A percentile compares a stretch with the other conserved stretches of the same genome.
phyloP scores from a whole-genome alignment of 2,797 vertebrate genomes.

The Tokudaia muenninki region DNA sequence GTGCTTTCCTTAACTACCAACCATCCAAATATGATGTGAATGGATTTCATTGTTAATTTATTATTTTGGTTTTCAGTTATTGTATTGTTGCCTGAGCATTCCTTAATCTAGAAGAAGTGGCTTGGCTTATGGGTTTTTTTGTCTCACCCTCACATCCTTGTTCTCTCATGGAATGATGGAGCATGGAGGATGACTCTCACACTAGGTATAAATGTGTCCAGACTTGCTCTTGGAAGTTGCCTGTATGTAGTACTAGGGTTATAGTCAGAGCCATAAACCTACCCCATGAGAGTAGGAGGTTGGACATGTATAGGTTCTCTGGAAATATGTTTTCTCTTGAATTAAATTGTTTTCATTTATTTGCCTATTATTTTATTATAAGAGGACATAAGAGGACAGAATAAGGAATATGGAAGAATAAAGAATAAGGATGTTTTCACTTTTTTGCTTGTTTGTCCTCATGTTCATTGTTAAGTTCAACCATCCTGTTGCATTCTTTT shows the following conservation, averaged over 20 bases:
- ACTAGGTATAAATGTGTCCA: not conserved
- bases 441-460: not conserved
- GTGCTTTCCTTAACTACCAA: not conserved
- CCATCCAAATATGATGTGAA: not conserved
- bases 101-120: not conserved
- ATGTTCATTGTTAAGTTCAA: not conserved
- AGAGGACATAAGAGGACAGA: not conserved
- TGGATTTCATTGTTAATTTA: not conserved
- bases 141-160: not conserved
- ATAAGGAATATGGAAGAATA: no score
- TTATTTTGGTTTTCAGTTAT: not conserved
- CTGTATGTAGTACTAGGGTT: not conserved
- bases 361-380: not conserved
- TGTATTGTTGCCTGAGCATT: not conserved
- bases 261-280: not conserved
- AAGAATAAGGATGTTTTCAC: not conserved
- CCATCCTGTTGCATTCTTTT: not conserved
- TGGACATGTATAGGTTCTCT: not conserved
- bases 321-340: not conserved
- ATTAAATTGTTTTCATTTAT: not conserved
- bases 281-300: no score
- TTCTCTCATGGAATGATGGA: not conserved
- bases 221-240: not conserved
- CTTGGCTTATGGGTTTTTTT: not conserved
- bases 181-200: not conserved